These are phyloP conservation scores for Amphibalanus amphitrite DNA, from an alignment of 1,140 invertebrate species.

Conservation along the genomic window DNA sequence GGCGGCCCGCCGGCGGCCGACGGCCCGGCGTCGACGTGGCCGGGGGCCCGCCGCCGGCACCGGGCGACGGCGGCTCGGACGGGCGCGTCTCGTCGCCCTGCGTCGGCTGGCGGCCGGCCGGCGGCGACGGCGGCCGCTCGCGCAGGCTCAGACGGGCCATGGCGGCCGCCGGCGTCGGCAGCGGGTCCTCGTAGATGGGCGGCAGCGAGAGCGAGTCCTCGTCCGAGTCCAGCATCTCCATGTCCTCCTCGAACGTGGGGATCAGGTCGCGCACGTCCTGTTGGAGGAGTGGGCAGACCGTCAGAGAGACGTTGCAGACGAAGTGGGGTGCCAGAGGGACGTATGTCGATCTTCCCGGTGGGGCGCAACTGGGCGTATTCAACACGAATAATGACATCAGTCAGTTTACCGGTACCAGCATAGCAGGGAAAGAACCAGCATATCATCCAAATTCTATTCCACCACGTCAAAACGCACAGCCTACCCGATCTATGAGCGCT, in stretches of 20 bases:
- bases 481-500: conserved; percentile 39
- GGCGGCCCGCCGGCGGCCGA: background rate
- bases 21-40: background rate
- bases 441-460: too few relatives aligned
- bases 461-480: too few relatives aligned
- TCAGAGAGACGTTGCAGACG: too few relatives aligned
- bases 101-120: background rate
- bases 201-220: conserved; percentile 14
- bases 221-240: conserved; percentile 18
- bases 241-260: conserved; percentile 19
- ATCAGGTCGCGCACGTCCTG: conserved; percentile 18
- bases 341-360: too few relatives aligned
- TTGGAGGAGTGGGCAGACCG: background rate
- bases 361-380: too few relatives aligned
- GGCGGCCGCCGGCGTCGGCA: background rate
- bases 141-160: background rate
- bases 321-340: too few relatives aligned
- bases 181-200: background rate
- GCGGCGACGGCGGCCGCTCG: background rate
- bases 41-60: background rate
- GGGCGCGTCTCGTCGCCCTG: background rate
- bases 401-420: too few relatives aligned
- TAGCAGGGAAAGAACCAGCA: too few relatives aligned
- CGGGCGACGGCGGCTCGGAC: background rate
- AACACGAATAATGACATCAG: too few relatives aligned